Base-by-base conservation (phyloP, 2,797 vertebrate species). In the Microchirus variegatus region DNA sequence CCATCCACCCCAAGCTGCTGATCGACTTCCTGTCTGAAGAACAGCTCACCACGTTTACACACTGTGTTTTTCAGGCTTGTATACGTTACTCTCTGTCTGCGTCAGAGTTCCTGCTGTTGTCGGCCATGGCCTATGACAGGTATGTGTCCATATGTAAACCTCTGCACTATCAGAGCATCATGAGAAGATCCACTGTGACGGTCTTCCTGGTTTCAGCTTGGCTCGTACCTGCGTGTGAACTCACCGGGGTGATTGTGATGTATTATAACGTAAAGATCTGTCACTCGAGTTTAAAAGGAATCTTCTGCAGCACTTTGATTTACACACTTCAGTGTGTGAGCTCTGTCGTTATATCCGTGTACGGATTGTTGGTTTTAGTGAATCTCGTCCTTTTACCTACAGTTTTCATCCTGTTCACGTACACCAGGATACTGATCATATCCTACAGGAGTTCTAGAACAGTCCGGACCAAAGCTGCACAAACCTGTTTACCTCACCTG, bases 141-240 rank as follows among this genome's bases (percentile, higher is more conserved):
- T 82, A 78, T 16, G 80, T 81, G 40, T 80, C 80, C 3, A 80
- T 83, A 53, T 80, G 77, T 59, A 82, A 82, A 71, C 82, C 77
- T 55, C 56, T 85, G 44, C 59, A 73, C 35, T 80, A 86, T 60
- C 6, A 63, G 9, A 48, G 9, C 3, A 75, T 80, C 14, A 70
- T 82, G 70, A 78, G 10, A 1, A 71, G 49, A 59, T 48, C 3
- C 2, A 62, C 43, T 15, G 64, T 81, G 0, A 46, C 8, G 35
- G 31, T 63, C 8, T 13, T 56, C 0, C 22, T 82, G 31, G 1
- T 52, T 10, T 45, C 57, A 3, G 13, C 62, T 3, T 78, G 75
- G 71, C 16, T 70, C 19, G 0, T 79, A 3, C 69, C 75, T 62
- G 46, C 55, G 3, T 56, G 18, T 63, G 57, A 73, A 1, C 18